Conservation (phyloP, 2,888 invertebrate genomes). For the Seira sanloemensis region DNA sequence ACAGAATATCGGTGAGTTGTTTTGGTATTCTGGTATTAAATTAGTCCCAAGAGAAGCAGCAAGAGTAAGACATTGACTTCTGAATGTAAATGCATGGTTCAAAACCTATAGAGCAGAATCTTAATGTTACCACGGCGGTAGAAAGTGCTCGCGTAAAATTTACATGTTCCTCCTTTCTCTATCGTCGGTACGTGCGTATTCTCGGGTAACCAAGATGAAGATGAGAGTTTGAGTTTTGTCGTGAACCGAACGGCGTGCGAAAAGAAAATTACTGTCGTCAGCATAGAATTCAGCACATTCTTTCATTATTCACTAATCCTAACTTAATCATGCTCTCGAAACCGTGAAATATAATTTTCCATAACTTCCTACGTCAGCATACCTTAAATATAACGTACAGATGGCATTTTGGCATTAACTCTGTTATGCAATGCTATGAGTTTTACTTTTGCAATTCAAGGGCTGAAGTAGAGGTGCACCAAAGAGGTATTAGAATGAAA, state of each 20-base stretch:
- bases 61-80: neutral
- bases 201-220: neutral
- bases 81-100: too few relatives aligned
- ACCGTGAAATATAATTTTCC: constrained; percentile 7
- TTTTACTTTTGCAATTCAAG: neutral
- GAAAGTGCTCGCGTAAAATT: neutral
- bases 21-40: neutral
- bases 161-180: constrained; percentile 7
- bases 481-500: neutral
- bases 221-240: neutral
- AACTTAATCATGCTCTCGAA: constrained; percentile 37
- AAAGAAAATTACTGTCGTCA: constrained; percentile 27
- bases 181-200: neutral
- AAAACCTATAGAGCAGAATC: too few relatives aligned
- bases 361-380: neutral
- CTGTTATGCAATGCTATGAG: neutral
- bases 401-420: neutral
- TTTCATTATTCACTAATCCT: constrained; percentile 41
- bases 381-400: neutral
- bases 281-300: constrained; percentile 23
- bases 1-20: neutral
- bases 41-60: neutral
- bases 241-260: neutral
- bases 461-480: neutral
- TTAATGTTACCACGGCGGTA: neutral